Evolutionary conservation across 2,113 vertebrate species (phyloP).

Genomic region (Ptilorrhoa leucosticta): DNA sequence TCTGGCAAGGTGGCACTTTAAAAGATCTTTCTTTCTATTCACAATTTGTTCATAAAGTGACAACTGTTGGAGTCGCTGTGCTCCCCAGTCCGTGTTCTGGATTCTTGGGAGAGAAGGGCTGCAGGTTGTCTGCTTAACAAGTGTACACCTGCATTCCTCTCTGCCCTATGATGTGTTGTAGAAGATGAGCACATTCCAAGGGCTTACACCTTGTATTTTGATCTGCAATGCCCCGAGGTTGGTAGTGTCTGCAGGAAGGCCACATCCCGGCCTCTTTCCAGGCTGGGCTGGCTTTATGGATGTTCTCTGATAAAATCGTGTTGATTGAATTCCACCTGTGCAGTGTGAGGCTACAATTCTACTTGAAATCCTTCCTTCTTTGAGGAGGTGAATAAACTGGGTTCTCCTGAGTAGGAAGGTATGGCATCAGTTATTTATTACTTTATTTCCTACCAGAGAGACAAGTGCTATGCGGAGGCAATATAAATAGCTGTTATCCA

Average conservation of each 20-base stretch:
- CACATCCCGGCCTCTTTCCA: background rate
- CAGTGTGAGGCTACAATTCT: background rate
- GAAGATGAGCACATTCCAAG: background rate
- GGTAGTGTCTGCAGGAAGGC: background rate
- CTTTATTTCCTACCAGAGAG: background rate
- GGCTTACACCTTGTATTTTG: background rate
- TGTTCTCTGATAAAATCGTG: accelerated
- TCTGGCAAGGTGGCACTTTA: background rate
- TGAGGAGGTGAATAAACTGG: background rate
- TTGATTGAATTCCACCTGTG: background rate
- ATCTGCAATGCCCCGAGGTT: background rate
- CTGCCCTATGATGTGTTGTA: background rate
- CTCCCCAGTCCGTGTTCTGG: background rate
- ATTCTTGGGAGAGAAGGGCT: background rate
- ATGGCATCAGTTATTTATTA: background rate
- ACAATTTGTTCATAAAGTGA: background rate
- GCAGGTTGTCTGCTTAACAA: background rate
- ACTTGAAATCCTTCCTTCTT: background rate
- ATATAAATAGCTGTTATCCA: background rate
- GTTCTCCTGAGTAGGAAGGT: background rate
- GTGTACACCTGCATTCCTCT: background rate
- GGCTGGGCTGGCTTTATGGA: background rate
- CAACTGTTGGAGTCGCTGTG: background rate
- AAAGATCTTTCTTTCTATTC: background rate
- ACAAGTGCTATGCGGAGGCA: background rate